Evolutionary conservation across 2,888 invertebrate species (phyloP).

Genomic region (Tricholauxania praeusta): DNA sequence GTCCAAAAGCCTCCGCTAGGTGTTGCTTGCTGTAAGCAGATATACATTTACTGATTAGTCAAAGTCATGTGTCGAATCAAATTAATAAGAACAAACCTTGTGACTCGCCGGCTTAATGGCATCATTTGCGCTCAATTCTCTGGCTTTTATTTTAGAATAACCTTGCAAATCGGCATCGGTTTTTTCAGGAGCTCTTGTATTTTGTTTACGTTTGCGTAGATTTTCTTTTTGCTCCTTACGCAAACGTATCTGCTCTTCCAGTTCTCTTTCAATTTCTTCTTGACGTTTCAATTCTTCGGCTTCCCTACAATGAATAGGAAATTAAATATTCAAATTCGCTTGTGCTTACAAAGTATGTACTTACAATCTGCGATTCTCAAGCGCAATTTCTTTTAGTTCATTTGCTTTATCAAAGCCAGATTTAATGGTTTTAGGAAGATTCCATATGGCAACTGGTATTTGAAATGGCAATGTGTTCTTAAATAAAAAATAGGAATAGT

Average conservation of each 20-base stretch:
- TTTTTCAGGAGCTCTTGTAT: slow-evolving; percentile 75
- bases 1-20: slow-evolving; percentile 86
- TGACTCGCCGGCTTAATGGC: slow-evolving; percentile 60
- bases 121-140: slow-evolving; percentile 62
- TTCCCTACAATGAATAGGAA: slow-evolving; percentile 53
- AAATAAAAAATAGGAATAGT: slow-evolving; percentile 3
- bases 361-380: slow-evolving; percentile 74
- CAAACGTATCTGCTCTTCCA: slow-evolving; percentile 66
- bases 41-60: neutral
- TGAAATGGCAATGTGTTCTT: slow-evolving; percentile 86
- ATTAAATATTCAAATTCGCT: neutral
- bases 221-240: slow-evolving; percentile 68
- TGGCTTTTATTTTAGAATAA: slow-evolving; percentile 69
- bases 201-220: slow-evolving; percentile 71
- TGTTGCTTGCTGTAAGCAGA: slow-evolving; percentile 42
- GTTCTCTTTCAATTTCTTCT: slow-evolving; percentile 68
- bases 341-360: slow-evolving; percentile 45
- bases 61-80: no score
- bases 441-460: slow-evolving; percentile 79
- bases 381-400: slow-evolving; percentile 73
- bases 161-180: slow-evolving; percentile 68
- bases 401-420: slow-evolving; percentile 65
- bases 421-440: slow-evolving; percentile 72
- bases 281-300: slow-evolving; percentile 66
- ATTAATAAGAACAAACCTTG: slow-evolving; percentile 51